Evolutionary conservation across 2,888 invertebrate genomes (phyloP), one percentile per base, ranked within the genome.

Genomic region (Philhelius pedissequus): DNA sequence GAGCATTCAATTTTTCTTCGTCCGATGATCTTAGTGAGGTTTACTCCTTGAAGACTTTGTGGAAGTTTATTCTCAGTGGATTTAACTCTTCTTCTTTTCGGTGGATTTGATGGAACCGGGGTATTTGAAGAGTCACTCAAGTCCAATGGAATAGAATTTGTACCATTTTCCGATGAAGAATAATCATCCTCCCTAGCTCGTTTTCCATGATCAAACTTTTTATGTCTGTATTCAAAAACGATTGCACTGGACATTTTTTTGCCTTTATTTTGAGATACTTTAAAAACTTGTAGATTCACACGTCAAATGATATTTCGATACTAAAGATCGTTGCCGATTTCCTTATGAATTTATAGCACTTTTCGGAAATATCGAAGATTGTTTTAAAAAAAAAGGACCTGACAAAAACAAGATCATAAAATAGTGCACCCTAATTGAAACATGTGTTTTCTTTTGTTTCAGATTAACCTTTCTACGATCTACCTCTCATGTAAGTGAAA

Each of bases 191-290:
- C 74, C n/a, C 71, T 68, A 2, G 43, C 38, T n/a, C 54, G 54
- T 1, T 75, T 80, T 5, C 11, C 0, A 2, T 48, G 32, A 20
- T 54, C 54, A 9, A 54, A 54, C 6, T 54, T 54, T 2, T 80
- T 80, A 22, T 80, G 79, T 0, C 69, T 74, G 13, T 80, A 80
- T 5, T 80, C 18, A 1, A 30, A 48, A 13, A 20, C 18, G 6
- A 4, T 9, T 35, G 54, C n/a, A 5, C 2, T 48, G 6, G 22
- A 48, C 48, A 48, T 45, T 40, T 4, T 40, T 40, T 40, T 40
- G 15, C 3, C 4, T n/a, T n/a, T n/a, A n/a, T n/a, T 6, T 15
- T 8, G 3, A 40, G 15, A 15, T 40, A 3, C 3, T 38, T n/a
- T n/a, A 2, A 38, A n/a, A 38, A n/a, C n/a, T 3, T 40, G 3